Evolutionary conservation across 2,113 vertebrate genomes (phyloP), one percentile per base, ranked within the genome.

Genomic region (Monopterus albus): DNA sequence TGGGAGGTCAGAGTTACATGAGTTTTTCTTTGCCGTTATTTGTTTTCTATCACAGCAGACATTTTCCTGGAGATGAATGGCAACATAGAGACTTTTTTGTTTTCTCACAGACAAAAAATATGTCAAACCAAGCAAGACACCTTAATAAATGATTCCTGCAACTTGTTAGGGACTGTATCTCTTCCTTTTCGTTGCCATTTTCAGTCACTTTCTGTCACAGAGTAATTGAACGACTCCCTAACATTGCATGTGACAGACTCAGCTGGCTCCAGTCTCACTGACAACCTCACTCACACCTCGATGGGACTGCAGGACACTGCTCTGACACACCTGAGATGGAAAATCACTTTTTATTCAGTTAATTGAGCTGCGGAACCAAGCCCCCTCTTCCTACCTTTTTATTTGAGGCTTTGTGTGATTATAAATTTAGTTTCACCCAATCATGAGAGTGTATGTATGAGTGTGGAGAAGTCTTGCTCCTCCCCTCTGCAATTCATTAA

Each of bases 221-320:
- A 60, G 55, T 40, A 33, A 51, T 40, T 52, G 40, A 55, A 52
- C 49, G 66, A 42, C 40, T 80, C 51, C 42, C 29, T 50, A 33
- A 38, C 35, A n/a, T 50, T 31, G 36, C 65, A 57, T 59, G 25
- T 72, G 35, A 77, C 69, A 60, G 50, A 52, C 78, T 7, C 81
- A 89, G 79, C 81, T 84, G 85, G 64, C 68, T 76, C 35, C 55
- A 35, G 17, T 67, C 43, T 45, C 31, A 10, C 20, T 65, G 38
- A 83, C 39, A 62, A 59, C 74, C 55, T 39, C 31, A 59, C 76
- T 75, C 64, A 69, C 61, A 73, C 59, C 50, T 87, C 28, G 4
- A 38, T 17, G 18, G 45, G 39, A 42, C 17, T 0, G 8, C 57
- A 46, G 64, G 33, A 31, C 83, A 17, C 47, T 18, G 43, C 29